phyloP scores from a whole-genome alignment of 2,888 invertebrate genomes.

The Apodemia duryi region DNA sequence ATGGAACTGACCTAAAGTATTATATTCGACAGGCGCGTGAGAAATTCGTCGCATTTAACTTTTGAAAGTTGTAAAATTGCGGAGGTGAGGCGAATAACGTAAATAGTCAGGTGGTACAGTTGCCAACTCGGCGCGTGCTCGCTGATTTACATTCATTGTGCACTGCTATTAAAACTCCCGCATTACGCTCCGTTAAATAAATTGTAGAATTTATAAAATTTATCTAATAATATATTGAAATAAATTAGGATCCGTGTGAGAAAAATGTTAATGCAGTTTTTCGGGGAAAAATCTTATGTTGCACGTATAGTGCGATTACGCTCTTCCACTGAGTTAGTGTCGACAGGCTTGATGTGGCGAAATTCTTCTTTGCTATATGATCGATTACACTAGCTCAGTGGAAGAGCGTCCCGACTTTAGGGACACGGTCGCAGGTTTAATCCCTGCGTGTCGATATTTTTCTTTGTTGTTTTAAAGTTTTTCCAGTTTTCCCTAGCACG shows the following conservation, averaged over 20 bases:
- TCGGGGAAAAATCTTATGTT: no score
- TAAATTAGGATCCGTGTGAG: not conserved
- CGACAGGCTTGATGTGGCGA: no score
- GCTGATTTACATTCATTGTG: slow-evolving; percentile 59
- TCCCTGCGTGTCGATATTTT: no score
- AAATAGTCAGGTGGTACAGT: slow-evolving; percentile 55
- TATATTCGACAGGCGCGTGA: slow-evolving; percentile 56
- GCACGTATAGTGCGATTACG: no score
- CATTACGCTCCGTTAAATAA: slow-evolving; percentile 36
- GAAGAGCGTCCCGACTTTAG: no score
- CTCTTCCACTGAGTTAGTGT: no score
- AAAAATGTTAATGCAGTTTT: no score
- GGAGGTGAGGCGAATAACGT: slow-evolving; percentile 50
- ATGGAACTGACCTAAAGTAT: slow-evolving; percentile 35
- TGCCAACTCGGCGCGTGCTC: slow-evolving; percentile 40
- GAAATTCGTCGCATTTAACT: slow-evolving; percentile 50
- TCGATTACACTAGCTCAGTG: no score
- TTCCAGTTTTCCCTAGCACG: no score
- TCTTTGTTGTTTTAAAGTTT: no score
- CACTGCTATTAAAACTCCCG: slow-evolving; percentile 59
- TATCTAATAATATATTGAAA: not conserved
- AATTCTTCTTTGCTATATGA: no score
- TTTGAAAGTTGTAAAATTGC: slow-evolving; percentile 62
- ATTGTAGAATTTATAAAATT: slow-evolving; percentile 2
- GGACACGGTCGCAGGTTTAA: no score